Evolutionary conservation across 2,797 vertebrate species (phyloP).

Genomic region (Novumbra hubbsi): DNA sequence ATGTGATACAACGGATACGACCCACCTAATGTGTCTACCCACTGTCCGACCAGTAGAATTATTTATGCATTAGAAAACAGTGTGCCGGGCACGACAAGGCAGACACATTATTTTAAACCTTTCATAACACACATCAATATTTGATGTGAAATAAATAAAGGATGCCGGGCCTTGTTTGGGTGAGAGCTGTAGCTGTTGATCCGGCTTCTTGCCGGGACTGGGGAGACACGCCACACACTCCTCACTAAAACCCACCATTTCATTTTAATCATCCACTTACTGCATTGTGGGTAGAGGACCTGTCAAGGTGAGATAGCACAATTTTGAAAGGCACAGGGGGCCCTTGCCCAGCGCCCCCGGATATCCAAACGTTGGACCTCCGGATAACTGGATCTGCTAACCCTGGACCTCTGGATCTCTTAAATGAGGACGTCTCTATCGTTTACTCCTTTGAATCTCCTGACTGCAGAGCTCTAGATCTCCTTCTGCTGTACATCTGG

Average conservation of each 20-base stretch:
- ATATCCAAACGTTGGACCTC: too few relatives aligned
- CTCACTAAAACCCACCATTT: conserved; percentile 97
- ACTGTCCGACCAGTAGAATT: conserved; percentile 87
- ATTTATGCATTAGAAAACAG: conserved; percentile 99
- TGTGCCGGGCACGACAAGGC: conserved; percentile 79
- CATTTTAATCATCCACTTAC: conserved; percentile 99
- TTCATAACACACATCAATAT: conserved; percentile 99
- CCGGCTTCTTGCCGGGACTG: conserved; percentile 86
- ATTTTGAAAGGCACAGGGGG: conserved; percentile 51
- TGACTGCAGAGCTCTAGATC: too few relatives aligned
- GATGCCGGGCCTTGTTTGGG: conserved; percentile 97
- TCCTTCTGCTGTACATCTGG: too few relatives aligned
- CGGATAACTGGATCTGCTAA: not conserved
- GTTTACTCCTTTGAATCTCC: too few relatives aligned
- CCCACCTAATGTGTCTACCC: conserved; percentile 81
- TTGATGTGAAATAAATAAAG: conserved; percentile 99
- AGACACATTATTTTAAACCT: conserved; percentile 99
- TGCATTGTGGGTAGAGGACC: conserved; percentile 91
- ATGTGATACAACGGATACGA: conserved; percentile 94
- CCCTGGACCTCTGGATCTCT: not conserved
- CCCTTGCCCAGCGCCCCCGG: too few relatives aligned
- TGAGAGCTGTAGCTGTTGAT: conserved; percentile 98
- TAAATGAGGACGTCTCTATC: too few relatives aligned
- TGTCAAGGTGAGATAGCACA: conserved; percentile 89
- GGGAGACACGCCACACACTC: conserved; percentile 94